Evolutionary conservation across 2,113 vertebrate genomes (phyloP).

Genomic region (Rhynchopsitta pachyrhyncha): DNA sequence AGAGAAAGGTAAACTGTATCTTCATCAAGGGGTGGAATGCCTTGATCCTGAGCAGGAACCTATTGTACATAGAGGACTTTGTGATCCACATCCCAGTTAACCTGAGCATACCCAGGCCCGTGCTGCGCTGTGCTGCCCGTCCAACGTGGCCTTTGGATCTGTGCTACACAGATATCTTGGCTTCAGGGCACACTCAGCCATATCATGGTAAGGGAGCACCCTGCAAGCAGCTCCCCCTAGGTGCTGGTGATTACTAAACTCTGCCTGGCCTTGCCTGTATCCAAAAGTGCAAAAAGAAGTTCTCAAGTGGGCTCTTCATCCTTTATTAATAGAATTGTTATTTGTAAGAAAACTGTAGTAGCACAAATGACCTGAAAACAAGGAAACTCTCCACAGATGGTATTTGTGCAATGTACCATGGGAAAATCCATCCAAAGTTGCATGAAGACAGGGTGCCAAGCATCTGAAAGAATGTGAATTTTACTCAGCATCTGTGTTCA

Average conservation of each 20-base stretch:
- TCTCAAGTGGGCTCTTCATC: background rate
- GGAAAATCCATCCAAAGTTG: background rate
- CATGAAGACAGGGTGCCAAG: accelerated
- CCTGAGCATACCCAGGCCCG: background rate
- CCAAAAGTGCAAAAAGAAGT: background rate
- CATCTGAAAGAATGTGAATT: background rate
- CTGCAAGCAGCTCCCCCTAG: background rate
- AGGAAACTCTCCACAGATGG: background rate
- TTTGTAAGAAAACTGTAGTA: background rate
- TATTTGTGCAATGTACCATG: background rate
- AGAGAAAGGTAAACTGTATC: background rate
- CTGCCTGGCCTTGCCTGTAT: background rate
- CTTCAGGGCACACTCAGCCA: background rate
- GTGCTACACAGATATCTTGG: background rate
- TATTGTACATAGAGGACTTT: background rate
- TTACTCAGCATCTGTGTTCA: background rate
- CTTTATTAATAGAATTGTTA: background rate
- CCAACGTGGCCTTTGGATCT: background rate
- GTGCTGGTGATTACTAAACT: background rate
- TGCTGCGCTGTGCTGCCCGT: background rate
- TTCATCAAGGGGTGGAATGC: background rate
- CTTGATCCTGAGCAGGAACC: background rate
- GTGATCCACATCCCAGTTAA: background rate
- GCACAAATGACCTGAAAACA: background rate
- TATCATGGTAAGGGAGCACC: background rate